Percentiles rank a stretch among this genome's conserved stretches.
phyloP scores from a whole-genome alignment of 2,888 invertebrate species.

The Drosophila differens region DNA sequence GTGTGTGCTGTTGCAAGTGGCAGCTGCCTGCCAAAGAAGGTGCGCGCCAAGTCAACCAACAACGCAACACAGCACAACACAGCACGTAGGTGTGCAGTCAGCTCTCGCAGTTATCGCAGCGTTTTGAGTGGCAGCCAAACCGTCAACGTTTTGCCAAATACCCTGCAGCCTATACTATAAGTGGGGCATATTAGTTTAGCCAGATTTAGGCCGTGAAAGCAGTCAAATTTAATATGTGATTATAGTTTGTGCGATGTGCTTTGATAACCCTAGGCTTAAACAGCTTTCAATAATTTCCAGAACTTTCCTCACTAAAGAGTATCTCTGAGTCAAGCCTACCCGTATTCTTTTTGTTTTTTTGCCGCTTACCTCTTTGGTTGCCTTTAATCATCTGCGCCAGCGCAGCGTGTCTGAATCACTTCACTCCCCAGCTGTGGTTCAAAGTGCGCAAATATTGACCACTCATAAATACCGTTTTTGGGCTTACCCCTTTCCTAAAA shows the following conservation, averaged over 20 bases:
- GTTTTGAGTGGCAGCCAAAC: slow-evolving; percentile 48
- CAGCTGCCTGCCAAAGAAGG: slow-evolving; percentile 66
- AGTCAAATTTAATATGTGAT: background rate
- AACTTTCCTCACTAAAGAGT: slow-evolving; percentile 6
- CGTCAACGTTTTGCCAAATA: slow-evolving; percentile 33
- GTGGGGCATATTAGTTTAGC: background rate
- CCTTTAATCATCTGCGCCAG: slow-evolving; percentile 55
- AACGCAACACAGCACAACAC: slow-evolving; percentile 26
- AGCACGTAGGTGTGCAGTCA: slow-evolving; percentile 53
- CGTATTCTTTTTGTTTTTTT: background rate
- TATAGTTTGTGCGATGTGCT: background rate
- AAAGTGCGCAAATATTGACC: slow-evolving; percentile 68
- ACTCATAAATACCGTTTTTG: slow-evolving; percentile 43
- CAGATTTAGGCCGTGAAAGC: too few relatives aligned
- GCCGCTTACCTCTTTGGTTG: slow-evolving; percentile 57
- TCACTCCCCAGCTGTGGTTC: slow-evolving; percentile 39
- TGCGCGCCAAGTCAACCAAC: slow-evolving; percentile 35
- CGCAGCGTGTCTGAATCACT: slow-evolving; percentile 55
- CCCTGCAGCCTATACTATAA: background rate
- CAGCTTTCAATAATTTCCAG: background rate
- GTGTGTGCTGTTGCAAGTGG: slow-evolving; percentile 51
- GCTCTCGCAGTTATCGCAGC: slow-evolving; percentile 23
- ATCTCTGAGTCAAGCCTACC: background rate
- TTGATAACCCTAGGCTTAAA: background rate
- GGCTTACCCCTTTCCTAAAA: slow-evolving; percentile 29